Percentiles rank a stretch among this genome's conserved stretches.
phyloP scores from a whole-genome alignment of 2,888 invertebrate genomes.

The Dynastes hyllus region DNA sequence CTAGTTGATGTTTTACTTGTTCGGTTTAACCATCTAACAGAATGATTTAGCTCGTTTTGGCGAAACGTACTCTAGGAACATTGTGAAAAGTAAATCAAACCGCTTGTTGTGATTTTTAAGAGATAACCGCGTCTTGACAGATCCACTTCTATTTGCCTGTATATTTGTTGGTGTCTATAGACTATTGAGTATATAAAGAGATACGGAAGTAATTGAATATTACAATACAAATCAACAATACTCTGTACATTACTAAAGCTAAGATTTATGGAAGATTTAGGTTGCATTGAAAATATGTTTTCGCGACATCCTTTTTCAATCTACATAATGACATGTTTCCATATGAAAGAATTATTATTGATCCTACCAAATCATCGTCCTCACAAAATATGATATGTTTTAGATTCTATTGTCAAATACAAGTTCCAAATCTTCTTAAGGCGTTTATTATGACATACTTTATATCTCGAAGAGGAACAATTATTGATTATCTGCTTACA shows the following conservation, averaged over 20 bases:
- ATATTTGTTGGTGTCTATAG: not conserved
- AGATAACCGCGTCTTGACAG: constrained; percentile 19
- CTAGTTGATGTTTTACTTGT: not conserved
- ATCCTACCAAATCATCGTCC: too few species aligned
- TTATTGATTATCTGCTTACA: too few species aligned
- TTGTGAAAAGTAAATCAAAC: constrained; percentile 28
- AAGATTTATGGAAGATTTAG: too few species aligned
- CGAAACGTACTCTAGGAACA: not conserved
- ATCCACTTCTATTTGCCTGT: not conserved
- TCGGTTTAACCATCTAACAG: constrained; percentile 36
- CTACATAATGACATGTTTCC: too few species aligned
- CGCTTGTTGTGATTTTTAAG: constrained; percentile 12
- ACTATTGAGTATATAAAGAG: not conserved
- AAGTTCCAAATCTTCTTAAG: too few species aligned
- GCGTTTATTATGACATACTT: too few species aligned
- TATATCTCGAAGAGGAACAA: too few species aligned
- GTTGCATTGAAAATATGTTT: too few species aligned
- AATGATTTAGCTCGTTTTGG: constrained; percentile 39
- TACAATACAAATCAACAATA: not conserved
- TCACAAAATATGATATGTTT: too few species aligned
- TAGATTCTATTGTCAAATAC: too few species aligned
- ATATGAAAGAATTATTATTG: not conserved
- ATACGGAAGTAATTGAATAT: not conserved
- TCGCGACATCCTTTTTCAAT: too few species aligned
- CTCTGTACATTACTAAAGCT: too few species aligned